Conservation (phyloP, 2,113 vertebrate genomes). For the Dryoscopus gambensis region DNA sequence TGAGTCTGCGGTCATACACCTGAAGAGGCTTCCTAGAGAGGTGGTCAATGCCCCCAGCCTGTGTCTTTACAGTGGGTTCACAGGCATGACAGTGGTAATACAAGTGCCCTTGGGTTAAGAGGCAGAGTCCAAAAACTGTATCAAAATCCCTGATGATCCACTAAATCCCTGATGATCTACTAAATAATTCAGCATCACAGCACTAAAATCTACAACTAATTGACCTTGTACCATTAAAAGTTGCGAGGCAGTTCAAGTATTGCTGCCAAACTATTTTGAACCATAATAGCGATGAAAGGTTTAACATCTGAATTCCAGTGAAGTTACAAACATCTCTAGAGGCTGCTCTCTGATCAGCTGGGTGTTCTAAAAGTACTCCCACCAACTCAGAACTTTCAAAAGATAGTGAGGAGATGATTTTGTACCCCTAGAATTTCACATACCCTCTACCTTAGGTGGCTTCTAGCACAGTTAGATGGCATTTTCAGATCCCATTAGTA, state of each 20-base stretch:
- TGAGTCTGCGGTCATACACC: fast-evolving
- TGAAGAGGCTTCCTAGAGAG: not conserved
- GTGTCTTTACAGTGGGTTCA: not conserved
- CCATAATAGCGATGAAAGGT: not conserved
- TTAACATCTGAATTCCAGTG: not conserved
- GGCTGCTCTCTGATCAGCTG: not conserved
- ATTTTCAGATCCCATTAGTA: not conserved
- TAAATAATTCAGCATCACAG: not conserved
- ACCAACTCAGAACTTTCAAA: not conserved
- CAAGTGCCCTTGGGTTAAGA: not conserved
- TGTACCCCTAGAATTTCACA: not conserved
- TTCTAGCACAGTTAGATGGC: not conserved
- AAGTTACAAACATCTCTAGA: not conserved
- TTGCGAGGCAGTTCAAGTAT: not conserved
- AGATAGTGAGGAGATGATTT: not conserved
- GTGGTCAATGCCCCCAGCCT: fast-evolving
- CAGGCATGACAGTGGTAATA: not conserved
- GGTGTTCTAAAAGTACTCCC: not conserved
- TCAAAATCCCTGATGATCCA: not conserved
- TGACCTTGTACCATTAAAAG: not conserved
- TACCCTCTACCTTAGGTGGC: not conserved
- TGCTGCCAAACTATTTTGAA: not conserved
- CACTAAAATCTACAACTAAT: not conserved
- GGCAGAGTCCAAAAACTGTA: not conserved
- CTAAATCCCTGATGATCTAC: not conserved